Percentiles rank a stretch among this genome's conserved stretches.
Evolutionary conservation across 2,797 vertebrate genomes (phyloP).

Genomic region (Coregonus ussuriensis): DNA sequence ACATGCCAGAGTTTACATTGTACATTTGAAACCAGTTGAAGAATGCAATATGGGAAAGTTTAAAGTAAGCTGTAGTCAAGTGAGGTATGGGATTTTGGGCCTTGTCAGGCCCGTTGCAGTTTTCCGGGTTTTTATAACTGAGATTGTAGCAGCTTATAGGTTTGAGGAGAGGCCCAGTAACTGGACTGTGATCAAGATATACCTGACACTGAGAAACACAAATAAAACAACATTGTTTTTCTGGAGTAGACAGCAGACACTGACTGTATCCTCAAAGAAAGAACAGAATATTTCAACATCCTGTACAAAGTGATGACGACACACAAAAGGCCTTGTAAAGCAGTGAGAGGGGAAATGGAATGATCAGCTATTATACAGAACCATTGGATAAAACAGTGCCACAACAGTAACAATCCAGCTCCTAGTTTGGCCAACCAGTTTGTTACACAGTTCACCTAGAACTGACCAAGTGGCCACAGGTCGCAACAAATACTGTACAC

Average conservation of each 20-base stretch:
- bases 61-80: constrained; percentile 66
- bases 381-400: constrained; percentile 57
- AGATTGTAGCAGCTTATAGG: constrained; percentile 80
- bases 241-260: constrained; percentile 57
- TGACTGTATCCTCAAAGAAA: constrained; percentile 50
- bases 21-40: constrained; percentile 71
- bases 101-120: constrained; percentile 74
- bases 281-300: constrained; percentile 40
- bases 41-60: constrained; percentile 60
- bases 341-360: constrained; percentile 60
- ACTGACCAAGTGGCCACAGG: constrained; percentile 20
- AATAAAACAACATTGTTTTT: constrained; percentile 41
- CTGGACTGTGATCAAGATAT: constrained; percentile 72
- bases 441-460: constrained; percentile 48
- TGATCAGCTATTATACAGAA: constrained; percentile 50
- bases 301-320: constrained; percentile 52
- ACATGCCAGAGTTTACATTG: constrained; percentile 64
- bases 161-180: constrained; percentile 72
- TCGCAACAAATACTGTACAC: constrained; percentile 27
- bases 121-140: constrained; percentile 77
- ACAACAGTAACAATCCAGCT: constrained; percentile 59
- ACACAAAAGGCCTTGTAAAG: constrained; percentile 43
- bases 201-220: constrained; percentile 75
- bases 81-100: constrained; percentile 79
- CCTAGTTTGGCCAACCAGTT: constrained; percentile 49